phyloP scores from a whole-genome alignment of 2,888 invertebrate genomes.

The Hecatera dysodea region DNA sequence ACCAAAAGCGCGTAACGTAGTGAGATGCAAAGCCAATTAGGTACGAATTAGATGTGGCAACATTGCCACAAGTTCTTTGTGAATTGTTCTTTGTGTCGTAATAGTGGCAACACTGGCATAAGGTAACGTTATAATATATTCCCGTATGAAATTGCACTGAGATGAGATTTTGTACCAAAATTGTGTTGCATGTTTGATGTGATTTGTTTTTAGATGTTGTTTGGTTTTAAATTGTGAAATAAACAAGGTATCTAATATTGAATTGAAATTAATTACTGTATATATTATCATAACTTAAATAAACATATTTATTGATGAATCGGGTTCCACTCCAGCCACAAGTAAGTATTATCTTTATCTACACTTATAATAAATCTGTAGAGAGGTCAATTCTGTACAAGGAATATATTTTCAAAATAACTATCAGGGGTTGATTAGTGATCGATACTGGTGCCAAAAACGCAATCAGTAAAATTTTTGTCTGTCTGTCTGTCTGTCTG shows the following conservation, averaged over 20 bases:
- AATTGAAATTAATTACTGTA: too few relatives aligned
- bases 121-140: conserved; percentile 48
- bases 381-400: too few relatives aligned
- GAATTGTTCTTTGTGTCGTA: conserved; percentile 49
- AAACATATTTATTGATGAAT: too few relatives aligned
- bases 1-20: conserved; percentile 35
- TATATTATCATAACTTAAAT: too few relatives aligned
- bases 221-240: background rate
- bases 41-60: conserved; percentile 55
- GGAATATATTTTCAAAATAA: too few relatives aligned
- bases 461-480: too few relatives aligned
- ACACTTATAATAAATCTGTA: too few relatives aligned
- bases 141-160: conserved; percentile 45
- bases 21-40: conserved; percentile 57
- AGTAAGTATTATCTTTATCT: too few relatives aligned
- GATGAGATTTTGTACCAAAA: conserved; percentile 33
- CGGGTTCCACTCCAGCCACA: too few relatives aligned
- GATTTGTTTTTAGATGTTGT: conserved; percentile 24
- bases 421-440: too few relatives aligned
- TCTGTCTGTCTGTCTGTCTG: too few relatives aligned
- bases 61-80: conserved; percentile 55
- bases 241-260: background rate
- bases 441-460: too few relatives aligned
- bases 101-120: conserved; percentile 37
- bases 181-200: conserved; percentile 18